Evolutionary conservation across 1,140 invertebrate species (phyloP).

Genomic region (Saccostrea cuccullata): DNA sequence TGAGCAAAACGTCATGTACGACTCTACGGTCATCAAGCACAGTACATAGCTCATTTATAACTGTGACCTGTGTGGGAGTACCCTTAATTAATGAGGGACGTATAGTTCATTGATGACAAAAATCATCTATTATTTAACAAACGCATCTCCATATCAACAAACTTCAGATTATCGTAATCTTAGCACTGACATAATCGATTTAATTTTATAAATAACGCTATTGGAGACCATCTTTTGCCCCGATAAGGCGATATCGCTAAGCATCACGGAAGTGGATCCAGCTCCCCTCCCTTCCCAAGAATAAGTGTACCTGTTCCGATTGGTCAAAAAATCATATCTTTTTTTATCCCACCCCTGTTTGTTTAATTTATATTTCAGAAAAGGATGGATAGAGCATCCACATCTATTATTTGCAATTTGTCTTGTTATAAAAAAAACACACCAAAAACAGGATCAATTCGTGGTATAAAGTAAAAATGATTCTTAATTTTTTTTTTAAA

Average conservation of each 20-base stretch:
- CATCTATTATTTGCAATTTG: too few species aligned
- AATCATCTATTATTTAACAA: conserved; percentile 29
- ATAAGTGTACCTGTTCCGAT: too few species aligned
- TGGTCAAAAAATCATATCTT: too few species aligned
- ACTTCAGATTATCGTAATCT: not conserved
- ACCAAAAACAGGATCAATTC: too few species aligned
- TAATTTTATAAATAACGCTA: conserved; percentile 10
- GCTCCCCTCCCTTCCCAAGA: too few species aligned
- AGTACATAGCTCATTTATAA: not conserved
- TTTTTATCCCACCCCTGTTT: too few species aligned
- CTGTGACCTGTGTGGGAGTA: not conserved
- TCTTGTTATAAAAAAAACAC: too few species aligned
- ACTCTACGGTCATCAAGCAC: not conserved
- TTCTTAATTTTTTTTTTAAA: too few species aligned
- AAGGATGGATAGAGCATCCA: too few species aligned
- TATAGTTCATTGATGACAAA: conserved; percentile 11
- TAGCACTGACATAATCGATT: not conserved
- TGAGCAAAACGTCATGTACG: not conserved
- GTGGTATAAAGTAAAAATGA: too few species aligned
- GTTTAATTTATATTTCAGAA: too few species aligned
- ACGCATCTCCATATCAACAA: conserved; percentile 1
- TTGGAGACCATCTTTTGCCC: not conserved
- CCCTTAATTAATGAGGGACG: not conserved
- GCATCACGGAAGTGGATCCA: not conserved
- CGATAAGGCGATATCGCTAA: not conserved